Percentiles rank a stretch among this genome's conserved stretches.
Evolutionary conservation across 64 coral and sea anemone species (phyloP).

Genomic region (Acropora tenuis): DNA sequence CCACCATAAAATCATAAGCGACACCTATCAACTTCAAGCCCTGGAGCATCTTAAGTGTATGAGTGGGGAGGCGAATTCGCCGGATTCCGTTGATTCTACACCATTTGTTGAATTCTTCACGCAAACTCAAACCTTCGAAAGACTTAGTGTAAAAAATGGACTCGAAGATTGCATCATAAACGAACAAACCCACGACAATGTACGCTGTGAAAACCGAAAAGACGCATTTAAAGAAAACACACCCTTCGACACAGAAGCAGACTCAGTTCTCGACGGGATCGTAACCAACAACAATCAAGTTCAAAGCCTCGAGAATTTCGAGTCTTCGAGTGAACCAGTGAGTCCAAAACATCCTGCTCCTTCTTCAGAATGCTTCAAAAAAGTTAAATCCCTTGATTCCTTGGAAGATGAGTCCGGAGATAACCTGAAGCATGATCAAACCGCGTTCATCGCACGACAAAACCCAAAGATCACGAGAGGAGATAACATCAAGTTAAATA

Average conservation of each 20-base stretch:
- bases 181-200: background rate
- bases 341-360: too few species aligned
- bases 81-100: background rate
- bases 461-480: too few species aligned
- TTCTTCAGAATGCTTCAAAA: too few species aligned
- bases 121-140: background rate
- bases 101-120: background rate
- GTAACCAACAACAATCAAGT: too few species aligned
- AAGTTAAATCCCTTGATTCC: too few species aligned
- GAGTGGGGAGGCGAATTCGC: background rate
- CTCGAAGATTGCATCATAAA: background rate
- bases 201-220: background rate
- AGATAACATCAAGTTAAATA: too few species aligned
- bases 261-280: background rate
- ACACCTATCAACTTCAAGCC: conserved; percentile 1
- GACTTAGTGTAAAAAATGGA: background rate
- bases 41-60: background rate
- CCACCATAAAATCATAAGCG: background rate
- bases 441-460: too few species aligned
- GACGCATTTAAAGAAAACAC: background rate
- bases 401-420: too few species aligned
- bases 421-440: too few species aligned
- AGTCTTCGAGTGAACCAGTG: too few species aligned
- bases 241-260: background rate
- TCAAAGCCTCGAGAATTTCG: too few species aligned